Evolutionary conservation across 2,888 invertebrate species (phyloP).

Genomic region (Mythimna loreyi): DNA sequence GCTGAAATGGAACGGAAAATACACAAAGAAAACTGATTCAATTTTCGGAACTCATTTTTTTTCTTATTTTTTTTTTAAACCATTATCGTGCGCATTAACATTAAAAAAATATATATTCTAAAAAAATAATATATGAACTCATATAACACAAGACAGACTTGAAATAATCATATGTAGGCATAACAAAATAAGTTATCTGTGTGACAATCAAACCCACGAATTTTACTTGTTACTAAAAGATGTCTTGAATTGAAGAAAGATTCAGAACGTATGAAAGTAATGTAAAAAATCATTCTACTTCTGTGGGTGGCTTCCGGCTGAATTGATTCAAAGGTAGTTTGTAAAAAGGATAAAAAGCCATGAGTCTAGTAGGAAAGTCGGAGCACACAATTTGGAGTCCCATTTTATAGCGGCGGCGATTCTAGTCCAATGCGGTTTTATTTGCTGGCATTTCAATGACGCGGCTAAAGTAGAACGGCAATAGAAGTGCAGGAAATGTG

Average conservation of each 20-base stretch:
- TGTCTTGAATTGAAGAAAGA: neutral
- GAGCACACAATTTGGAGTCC: slow-evolving; percentile 54
- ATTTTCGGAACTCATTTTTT: neutral
- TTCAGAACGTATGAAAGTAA: slow-evolving; percentile 4
- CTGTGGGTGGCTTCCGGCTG: slow-evolving; percentile 27
- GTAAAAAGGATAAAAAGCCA: slow-evolving; percentile 50
- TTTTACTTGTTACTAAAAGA: neutral
- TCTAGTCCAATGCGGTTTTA: slow-evolving; percentile 54
- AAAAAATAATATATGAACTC: too few species aligned
- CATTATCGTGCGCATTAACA: too few species aligned
- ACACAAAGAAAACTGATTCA: neutral
- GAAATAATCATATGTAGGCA: too few species aligned
- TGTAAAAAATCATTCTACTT: slow-evolving; percentile 21
- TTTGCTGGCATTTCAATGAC: slow-evolving; percentile 57
- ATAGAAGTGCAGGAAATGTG: slow-evolving; percentile 50
- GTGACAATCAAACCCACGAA: neutral
- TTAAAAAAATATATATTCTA: too few species aligned
- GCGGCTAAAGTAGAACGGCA: slow-evolving; percentile 45
- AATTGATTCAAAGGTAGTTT: slow-evolving; percentile 56
- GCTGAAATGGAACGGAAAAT: neutral
- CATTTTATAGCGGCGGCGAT: slow-evolving; percentile 56
- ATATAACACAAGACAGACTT: too few species aligned
- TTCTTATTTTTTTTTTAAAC: too few species aligned
- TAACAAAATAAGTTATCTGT: too few species aligned
- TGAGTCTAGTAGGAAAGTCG: slow-evolving; percentile 39